Evolutionary conservation across 2,888 invertebrate species (phyloP).

Genomic region (Drosophila multiciliata): DNA sequence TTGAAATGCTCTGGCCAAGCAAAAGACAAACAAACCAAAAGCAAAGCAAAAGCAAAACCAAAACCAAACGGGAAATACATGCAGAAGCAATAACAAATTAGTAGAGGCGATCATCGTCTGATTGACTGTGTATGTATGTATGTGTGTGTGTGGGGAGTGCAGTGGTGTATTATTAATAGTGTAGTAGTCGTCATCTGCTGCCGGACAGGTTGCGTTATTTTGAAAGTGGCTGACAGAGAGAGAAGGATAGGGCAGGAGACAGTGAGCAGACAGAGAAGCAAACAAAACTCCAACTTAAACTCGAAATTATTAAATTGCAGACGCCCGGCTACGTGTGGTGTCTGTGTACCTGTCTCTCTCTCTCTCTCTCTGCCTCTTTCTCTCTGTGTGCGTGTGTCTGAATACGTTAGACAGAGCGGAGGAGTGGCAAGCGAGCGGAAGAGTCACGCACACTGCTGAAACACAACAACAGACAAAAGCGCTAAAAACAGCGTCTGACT

Average conservation of each 20-base stretch:
- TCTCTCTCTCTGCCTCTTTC: no score
- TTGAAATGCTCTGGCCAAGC: constrained; percentile 60
- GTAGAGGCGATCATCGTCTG: constrained; percentile 26
- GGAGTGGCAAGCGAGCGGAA: constrained; percentile 39
- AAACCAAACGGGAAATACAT: constrained; percentile 44
- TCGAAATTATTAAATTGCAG: constrained; percentile 78
- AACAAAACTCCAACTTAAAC: constrained; percentile 41
- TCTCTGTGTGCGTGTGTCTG: constrained; percentile 19
- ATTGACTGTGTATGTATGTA: constrained; percentile 16
- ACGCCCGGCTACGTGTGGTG: constrained; percentile 41
- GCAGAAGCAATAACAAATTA: constrained; percentile 56
- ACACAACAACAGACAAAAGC: constrained; percentile 61
- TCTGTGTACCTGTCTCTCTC: constrained; percentile 6
- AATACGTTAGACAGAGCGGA: constrained; percentile 36
- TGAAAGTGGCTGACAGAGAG: constrained; percentile 49
- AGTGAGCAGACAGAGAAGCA: constrained; percentile 9
- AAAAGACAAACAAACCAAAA: constrained; percentile 41
- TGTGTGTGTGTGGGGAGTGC: constrained; percentile 14
- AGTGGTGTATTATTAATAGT: neutral
- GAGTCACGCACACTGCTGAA: constrained; percentile 58
- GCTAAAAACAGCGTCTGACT: constrained; percentile 74
- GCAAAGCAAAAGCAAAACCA: constrained; percentile 25
- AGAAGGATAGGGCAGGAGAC: neutral
- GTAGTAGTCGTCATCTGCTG: constrained; percentile 11
- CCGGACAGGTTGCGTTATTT: constrained; percentile 67